Percentiles rank a stretch among this genome's conserved stretches.
Evolutionary conservation across 2,113 vertebrate genomes (phyloP).

Genomic region (Serilophus lunatus): DNA sequence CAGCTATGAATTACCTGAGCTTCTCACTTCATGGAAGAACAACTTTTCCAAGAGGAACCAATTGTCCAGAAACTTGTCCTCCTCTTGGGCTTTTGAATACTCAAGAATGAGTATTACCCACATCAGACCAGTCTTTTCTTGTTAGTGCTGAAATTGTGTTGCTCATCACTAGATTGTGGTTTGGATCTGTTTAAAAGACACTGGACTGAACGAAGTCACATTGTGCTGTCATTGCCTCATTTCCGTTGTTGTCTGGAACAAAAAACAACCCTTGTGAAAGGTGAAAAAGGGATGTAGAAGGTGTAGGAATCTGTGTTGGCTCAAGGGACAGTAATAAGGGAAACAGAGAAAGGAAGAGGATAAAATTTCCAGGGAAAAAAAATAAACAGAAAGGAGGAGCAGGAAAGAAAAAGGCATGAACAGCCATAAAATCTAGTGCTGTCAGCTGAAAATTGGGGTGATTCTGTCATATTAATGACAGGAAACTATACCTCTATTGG

Average conservation of each 20-base stretch:
- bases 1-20: not conserved
- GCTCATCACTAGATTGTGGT: not conserved
- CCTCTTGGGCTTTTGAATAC: not conserved
- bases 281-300: not conserved
- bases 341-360: conserved; percentile 10
- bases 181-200: not conserved
- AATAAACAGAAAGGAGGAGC: conserved; percentile 35
- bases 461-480: conserved; percentile 31
- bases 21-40: not conserved
- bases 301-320: not conserved
- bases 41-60: not conserved
- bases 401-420: conserved; percentile 41
- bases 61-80: not conserved
- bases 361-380: conserved; percentile 5
- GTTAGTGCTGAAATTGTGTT: not conserved
- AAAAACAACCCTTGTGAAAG: not conserved
- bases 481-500: conserved; percentile 65
- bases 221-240: not conserved
- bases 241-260: not conserved
- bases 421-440: conserved; percentile 52
- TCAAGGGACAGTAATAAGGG: not conserved
- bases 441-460: conserved; percentile 62
- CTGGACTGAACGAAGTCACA: not conserved
- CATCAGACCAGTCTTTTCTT: not conserved
- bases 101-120: not conserved